Evolutionary conservation across 2,113 vertebrate genomes (phyloP).

Genomic region (Platichthys stellatus): DNA sequence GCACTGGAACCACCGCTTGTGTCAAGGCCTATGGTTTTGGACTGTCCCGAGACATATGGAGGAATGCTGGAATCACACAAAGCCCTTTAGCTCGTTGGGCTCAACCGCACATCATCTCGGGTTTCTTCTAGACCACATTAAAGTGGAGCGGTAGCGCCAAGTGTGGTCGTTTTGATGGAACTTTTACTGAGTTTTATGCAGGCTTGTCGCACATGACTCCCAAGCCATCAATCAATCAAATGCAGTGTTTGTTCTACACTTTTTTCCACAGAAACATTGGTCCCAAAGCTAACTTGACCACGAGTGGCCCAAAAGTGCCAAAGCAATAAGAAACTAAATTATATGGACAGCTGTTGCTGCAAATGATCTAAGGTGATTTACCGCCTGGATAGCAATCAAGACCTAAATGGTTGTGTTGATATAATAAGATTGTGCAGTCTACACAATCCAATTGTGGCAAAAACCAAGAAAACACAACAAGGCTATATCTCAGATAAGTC

Average conservation of each 20-base stretch:
- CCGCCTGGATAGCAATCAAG: slow-evolving; percentile 50
- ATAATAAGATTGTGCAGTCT: slow-evolving; percentile 47
- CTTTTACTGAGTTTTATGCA: slow-evolving; percentile 63
- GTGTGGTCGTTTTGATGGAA: slow-evolving; percentile 77
- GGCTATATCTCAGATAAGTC: slow-evolving; percentile 38
- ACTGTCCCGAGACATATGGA: slow-evolving; percentile 69
- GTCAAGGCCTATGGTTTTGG: slow-evolving; percentile 78
- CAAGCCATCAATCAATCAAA: slow-evolving; percentile 72
- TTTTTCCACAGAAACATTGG: slow-evolving; percentile 42
- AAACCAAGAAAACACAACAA: slow-evolving; percentile 50
- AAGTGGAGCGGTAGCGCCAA: slow-evolving; percentile 71
- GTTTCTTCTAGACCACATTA: slow-evolving; percentile 78
- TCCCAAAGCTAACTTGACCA: slow-evolving; percentile 69
- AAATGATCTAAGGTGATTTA: slow-evolving; percentile 68
- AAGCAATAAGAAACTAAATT: slow-evolving; percentile 68
- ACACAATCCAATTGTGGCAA: slow-evolving; percentile 65
- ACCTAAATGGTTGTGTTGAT: slow-evolving; percentile 57
- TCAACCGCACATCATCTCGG: slow-evolving; percentile 68
- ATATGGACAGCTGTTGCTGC: slow-evolving; percentile 74
- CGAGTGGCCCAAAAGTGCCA: slow-evolving; percentile 57
- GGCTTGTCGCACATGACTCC: slow-evolving; percentile 50
- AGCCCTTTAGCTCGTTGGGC: slow-evolving; percentile 72
- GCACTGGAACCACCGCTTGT: slow-evolving; percentile 64
- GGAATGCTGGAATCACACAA: slow-evolving; percentile 77
- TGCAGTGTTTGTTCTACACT: slow-evolving; percentile 55